Percentiles rank a stretch among this genome's conserved stretches.
Conservation (phyloP, 2,797 vertebrate species). For the Scomberomorus guttatus region DNA sequence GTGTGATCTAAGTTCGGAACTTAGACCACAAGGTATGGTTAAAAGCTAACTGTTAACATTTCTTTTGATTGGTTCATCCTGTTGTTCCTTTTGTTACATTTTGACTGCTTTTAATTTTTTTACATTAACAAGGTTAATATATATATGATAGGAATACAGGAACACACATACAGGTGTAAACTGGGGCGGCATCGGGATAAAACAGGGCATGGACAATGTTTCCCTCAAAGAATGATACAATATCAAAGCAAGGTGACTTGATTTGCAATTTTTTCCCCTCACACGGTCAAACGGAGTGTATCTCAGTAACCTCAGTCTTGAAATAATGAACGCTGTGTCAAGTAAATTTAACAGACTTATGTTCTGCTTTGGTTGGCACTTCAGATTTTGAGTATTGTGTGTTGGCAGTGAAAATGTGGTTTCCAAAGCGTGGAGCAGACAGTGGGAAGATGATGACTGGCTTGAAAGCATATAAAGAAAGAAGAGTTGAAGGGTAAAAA, state of each 20-base stretch:
- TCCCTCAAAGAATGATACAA: not conserved
- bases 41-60: too few species aligned
- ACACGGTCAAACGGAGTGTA: not conserved
- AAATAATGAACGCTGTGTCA: constrained; percentile 8
- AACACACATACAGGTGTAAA: not conserved
- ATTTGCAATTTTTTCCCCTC: not conserved
- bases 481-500: not conserved
- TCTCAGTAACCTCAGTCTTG: not conserved
- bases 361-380: not conserved
- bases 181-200: not conserved
- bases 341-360: not conserved
- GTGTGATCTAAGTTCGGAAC: too few species aligned
- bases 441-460: not conserved
- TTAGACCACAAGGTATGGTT: too few species aligned
- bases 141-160: too few species aligned
- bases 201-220: not conserved
- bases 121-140: too few species aligned
- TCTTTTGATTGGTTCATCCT: too few species aligned
- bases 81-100: too few species aligned
- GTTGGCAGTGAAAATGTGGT: not conserved
- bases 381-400: not conserved
- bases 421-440: not conserved
- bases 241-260: not conserved
- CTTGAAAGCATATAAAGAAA: constrained; percentile 20
- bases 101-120: too few species aligned